phyloP scores from a whole-genome alignment of 2,797 vertebrate genomes.

The Myioborus miniatus region DNA sequence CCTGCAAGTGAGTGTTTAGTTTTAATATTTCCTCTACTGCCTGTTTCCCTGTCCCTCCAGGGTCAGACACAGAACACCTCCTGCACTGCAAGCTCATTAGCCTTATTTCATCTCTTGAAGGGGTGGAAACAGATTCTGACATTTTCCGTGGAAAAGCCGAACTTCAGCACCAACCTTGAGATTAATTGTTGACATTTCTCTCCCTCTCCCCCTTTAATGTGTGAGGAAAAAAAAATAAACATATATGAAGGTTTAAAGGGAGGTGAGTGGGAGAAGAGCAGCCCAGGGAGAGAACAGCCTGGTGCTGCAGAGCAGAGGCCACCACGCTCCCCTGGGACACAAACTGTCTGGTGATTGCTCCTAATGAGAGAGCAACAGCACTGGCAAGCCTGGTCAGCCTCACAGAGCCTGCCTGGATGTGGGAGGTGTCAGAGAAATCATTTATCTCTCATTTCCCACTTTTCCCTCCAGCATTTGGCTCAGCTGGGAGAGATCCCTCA shows the following conservation, averaged over 20 bases:
- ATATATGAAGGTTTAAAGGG: neutral
- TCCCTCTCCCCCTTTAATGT: neutral
- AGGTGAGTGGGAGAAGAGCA: neutral
- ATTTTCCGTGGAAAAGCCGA: neutral
- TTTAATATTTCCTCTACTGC: neutral
- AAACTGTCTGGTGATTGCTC: neutral
- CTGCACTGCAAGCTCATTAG: neutral
- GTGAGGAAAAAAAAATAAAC: neutral
- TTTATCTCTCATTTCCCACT: neutral
- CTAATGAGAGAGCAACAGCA: slow-evolving; percentile 21
- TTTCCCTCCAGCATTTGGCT: neutral
- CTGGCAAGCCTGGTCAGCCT: neutral
- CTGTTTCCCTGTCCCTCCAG: neutral
- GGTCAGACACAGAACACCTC: neutral
- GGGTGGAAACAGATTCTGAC: neutral
- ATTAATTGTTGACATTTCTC: slow-evolving; percentile 9
- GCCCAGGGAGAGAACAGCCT: neutral
- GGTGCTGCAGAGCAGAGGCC: neutral
- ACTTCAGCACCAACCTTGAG: neutral
- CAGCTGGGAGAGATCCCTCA: rapidly evolving
- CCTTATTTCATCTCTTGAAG: neutral
- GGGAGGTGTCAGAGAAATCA: neutral
- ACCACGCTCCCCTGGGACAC: neutral
- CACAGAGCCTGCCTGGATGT: neutral
- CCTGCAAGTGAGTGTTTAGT: neutral